Percentiles rank a stretch among this genome's conserved stretches.
Conservation (phyloP, 1,140 invertebrate species). For the Ctenoplectra terminalis region DNA sequence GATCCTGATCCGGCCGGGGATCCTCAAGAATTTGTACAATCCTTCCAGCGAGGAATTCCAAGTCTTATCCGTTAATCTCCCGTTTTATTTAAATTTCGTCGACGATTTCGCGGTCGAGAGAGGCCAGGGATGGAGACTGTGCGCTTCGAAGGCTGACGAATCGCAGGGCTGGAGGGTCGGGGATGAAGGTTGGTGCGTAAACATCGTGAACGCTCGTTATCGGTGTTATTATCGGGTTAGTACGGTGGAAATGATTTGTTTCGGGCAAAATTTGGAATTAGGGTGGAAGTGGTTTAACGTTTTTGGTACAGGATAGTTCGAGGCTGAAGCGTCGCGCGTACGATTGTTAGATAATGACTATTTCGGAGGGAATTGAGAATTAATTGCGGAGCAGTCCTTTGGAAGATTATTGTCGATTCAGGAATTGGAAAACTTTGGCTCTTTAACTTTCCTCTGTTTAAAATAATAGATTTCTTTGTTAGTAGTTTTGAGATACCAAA, state of each 20-base stretch:
- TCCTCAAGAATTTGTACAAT: background rate
- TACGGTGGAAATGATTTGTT: background rate
- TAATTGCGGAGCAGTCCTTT: too few species aligned
- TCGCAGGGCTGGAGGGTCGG: background rate
- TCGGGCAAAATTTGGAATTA: background rate
- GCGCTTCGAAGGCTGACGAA: background rate
- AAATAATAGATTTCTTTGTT: too few species aligned
- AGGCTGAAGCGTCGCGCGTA: background rate
- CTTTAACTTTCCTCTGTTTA: too few species aligned
- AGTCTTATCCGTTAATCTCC: background rate
- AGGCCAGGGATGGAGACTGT: background rate
- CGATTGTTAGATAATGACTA: too few species aligned
- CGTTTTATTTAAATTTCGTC: constrained; percentile 10
- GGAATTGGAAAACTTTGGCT: too few species aligned
- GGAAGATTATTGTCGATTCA: too few species aligned
- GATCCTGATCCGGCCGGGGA: background rate
- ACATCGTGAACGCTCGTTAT: background rate
- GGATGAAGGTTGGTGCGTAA: background rate
- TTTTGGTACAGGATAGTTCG: background rate
- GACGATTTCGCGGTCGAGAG: too few species aligned
- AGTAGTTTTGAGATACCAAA: too few species aligned
- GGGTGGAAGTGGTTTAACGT: background rate
- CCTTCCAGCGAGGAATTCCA: background rate
- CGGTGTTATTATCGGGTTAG: background rate
- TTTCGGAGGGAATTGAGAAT: too few species aligned